Evolutionary conservation across 2,797 vertebrate genomes (phyloP).

Genomic region (Accipiter minullus): DNA sequence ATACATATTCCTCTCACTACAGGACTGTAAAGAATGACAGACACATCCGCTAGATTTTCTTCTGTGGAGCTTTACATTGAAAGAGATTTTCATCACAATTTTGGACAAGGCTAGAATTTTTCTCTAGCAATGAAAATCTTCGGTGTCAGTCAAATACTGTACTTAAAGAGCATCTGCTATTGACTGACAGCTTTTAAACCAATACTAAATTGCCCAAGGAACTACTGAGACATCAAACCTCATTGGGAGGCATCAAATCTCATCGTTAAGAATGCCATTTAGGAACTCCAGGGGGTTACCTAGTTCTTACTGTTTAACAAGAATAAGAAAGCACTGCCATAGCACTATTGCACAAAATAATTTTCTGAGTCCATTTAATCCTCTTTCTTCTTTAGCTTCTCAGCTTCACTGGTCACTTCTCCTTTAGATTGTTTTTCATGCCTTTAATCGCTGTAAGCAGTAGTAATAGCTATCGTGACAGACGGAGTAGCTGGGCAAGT

Average conservation of each 20-base stretch:
- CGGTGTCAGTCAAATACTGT: not conserved
- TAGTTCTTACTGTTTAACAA: constrained; percentile 46
- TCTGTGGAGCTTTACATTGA: not conserved
- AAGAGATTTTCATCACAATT: constrained; percentile 13
- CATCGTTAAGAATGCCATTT: not conserved
- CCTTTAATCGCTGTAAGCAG: constrained; percentile 21
- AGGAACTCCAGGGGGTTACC: not conserved
- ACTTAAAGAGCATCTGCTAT: constrained; percentile 11
- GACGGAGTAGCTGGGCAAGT: not conserved
- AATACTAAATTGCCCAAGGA: constrained; percentile 44
- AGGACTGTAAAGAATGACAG: not conserved
- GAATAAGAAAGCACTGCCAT: not conserved
- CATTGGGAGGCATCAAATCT: constrained; percentile 1
- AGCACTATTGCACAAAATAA: not conserved
- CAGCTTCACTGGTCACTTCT: not conserved
- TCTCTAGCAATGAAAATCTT: not conserved
- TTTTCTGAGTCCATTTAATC: constrained; percentile 26
- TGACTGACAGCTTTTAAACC: constrained; percentile 55
- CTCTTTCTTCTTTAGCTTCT: not conserved
- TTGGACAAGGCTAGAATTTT: constrained; percentile 1
- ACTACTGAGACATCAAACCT: constrained; percentile 28
- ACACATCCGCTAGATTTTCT: not conserved
- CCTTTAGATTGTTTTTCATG: constrained; percentile 12
- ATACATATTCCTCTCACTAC: not conserved
- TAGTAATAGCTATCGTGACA: not conserved